Percentiles rank a stretch among this genome's conserved stretches.
Evolutionary conservation across 2,797 vertebrate species (phyloP).

Genomic region (Rhodeus uyekii): DNA sequence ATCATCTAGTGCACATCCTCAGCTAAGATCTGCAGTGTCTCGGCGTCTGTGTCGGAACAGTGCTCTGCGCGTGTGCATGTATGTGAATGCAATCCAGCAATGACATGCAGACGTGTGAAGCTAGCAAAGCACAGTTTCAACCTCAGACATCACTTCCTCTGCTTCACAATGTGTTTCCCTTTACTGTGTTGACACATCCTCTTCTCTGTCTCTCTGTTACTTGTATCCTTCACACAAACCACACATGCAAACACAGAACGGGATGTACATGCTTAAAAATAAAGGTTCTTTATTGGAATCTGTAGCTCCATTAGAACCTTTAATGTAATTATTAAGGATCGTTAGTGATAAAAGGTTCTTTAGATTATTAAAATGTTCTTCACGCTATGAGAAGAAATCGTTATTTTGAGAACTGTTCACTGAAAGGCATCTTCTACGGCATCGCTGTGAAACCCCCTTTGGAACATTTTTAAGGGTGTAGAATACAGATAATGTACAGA

Average conservation of each 20-base stretch:
- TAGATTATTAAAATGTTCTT: neutral
- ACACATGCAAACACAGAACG: conserved; percentile 4
- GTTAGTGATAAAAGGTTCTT: neutral
- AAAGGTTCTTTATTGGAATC: neutral
- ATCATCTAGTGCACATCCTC: conserved; percentile 52
- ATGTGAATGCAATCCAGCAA: conserved; percentile 12
- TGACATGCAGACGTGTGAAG: conserved; percentile 40
- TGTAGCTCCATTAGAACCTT: neutral
- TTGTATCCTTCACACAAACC: conserved; percentile 12
- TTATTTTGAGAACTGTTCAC: neutral
- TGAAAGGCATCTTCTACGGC: neutral
- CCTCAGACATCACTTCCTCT: conserved; percentile 70
- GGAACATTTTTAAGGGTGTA: neutral
- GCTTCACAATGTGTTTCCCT: conserved; percentile 58
- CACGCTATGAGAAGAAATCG: neutral
- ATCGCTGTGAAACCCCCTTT: neutral
- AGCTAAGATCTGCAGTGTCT: conserved; percentile 63
- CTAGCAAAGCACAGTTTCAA: conserved; percentile 46
- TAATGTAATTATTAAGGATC: neutral
- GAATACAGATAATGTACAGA: neutral
- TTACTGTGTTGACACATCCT: conserved; percentile 58
- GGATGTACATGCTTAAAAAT: neutral
- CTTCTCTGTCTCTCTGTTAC: conserved; percentile 55
- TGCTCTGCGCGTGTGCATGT: conserved; percentile 37
- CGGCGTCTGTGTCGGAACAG: conserved; percentile 70